phyloP scores from a whole-genome alignment of 2,113 vertebrate species.

The Coregonus clupeaformis region DNA sequence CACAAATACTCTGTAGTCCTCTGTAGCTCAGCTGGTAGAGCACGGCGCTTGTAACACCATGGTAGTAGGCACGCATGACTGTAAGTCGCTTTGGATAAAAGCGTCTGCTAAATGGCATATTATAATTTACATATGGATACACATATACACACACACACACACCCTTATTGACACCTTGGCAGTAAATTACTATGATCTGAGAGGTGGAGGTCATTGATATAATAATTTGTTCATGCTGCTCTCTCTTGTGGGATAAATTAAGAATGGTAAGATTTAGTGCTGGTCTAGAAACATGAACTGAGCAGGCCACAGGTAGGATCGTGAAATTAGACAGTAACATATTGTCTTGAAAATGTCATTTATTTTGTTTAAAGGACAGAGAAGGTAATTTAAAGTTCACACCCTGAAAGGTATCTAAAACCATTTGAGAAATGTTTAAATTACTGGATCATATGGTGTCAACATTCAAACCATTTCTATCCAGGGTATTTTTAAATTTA shows the following conservation, averaged over 20 bases:
- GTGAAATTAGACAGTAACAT: slow-evolving; percentile 10
- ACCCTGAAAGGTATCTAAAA: slow-evolving; percentile 9
- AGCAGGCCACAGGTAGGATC: neutral
- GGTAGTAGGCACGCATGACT: too few relatives aligned
- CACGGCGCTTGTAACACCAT: too few relatives aligned
- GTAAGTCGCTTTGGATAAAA: too few relatives aligned
- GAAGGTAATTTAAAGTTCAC: slow-evolving; percentile 13
- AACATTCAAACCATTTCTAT: neutral
- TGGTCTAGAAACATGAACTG: neutral
- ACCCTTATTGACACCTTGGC: neutral
- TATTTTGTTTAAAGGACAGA: neutral
- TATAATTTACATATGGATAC: slow-evolving; percentile 3
- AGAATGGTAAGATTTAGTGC: neutral
- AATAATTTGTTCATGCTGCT: neutral
- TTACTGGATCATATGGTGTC: neutral
- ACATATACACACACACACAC: slow-evolving; percentile 8
- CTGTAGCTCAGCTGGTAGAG: too few relatives aligned
- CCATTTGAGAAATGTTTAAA: too few relatives aligned
- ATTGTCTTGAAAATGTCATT: neutral
- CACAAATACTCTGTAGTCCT: too few relatives aligned
- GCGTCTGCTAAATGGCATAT: too few relatives aligned
- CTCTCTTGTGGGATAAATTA: neutral
- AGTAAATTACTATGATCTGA: neutral
- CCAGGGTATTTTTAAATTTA: too few relatives aligned
- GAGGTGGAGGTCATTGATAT: neutral